phyloP scores from a whole-genome alignment of 1,140 invertebrate genomes.

The Littorina saxatilis region DNA sequence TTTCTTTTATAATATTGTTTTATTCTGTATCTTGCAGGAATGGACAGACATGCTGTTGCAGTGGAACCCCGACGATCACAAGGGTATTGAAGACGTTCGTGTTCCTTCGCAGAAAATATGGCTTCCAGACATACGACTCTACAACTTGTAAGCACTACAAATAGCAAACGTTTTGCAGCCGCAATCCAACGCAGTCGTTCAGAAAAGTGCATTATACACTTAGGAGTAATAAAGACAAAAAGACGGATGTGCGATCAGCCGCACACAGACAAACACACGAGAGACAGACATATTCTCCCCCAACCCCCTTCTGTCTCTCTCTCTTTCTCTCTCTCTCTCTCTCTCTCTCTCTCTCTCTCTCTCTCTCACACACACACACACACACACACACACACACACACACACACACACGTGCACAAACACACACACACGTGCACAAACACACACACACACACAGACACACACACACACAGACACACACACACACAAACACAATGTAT shows the following conservation, averaged over 20 bases:
- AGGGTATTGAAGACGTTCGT: constrained; percentile 84
- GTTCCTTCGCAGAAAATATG: constrained; percentile 72
- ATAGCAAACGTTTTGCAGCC: too few relatives aligned
- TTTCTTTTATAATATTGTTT: too few relatives aligned
- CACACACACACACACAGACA: background rate
- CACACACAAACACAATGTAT: too few relatives aligned
- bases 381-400: background rate
- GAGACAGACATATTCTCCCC: background rate
- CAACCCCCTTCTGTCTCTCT: background rate
- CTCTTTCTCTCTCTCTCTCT: background rate
- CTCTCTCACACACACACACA: constrained; percentile 15
- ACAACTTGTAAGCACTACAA: constrained; percentile 80
- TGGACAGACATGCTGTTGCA: constrained; percentile 98
- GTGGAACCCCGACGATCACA: constrained; percentile 96
- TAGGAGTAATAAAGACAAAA: too few relatives aligned
- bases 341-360: background rate
- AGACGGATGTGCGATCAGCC: too few relatives aligned
- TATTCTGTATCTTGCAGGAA: constrained; percentile 44
- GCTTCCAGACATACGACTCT: constrained; percentile 93
- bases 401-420: background rate
- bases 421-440: too few relatives aligned
- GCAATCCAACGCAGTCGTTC: too few relatives aligned
- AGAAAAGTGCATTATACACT: too few relatives aligned
- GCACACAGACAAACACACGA: too few relatives aligned
- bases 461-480: background rate